A percentile compares a stretch with the other conserved stretches of the same genome.
Conservation (phyloP, 2,797 vertebrate genomes). For the Crocodylus rhombifer region DNA sequence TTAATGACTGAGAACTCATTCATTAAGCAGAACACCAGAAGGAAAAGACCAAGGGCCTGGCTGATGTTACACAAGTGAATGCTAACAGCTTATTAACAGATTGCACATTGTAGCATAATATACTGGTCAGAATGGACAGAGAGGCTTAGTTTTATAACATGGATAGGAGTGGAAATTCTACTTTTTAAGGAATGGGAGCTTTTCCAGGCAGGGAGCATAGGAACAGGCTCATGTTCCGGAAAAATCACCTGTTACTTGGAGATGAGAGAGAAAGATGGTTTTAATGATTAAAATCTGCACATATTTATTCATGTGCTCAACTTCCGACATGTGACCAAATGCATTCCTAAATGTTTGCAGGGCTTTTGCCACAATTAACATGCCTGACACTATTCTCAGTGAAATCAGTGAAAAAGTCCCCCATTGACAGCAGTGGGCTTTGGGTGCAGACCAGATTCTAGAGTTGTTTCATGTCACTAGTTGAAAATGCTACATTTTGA, state of each 20-base stretch:
- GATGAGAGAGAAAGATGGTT: neutral
- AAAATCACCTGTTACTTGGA: neutral
- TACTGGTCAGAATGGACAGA: neutral
- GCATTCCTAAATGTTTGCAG: rapidly evolving
- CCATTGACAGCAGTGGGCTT: neutral
- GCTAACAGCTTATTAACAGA: slow-evolving; percentile 10
- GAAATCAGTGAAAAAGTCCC: neutral
- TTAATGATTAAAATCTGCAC: too few relatives aligned
- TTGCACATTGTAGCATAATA: neutral
- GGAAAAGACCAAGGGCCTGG: neutral
- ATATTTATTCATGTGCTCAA: rapidly evolving
- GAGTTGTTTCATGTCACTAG: neutral
- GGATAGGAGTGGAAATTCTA: too few relatives aligned
- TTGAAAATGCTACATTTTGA: neutral
- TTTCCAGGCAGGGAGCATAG: neutral
- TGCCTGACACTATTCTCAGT: neutral
- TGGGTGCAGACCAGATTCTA: neutral
- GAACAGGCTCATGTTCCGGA: neutral
- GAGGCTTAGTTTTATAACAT: neutral
- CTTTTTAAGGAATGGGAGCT: neutral
- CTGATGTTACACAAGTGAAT: neutral
- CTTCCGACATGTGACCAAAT: neutral
- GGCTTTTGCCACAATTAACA: neutral
- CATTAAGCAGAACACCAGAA: neutral
- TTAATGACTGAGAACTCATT: neutral